Base-by-base conservation (phyloP, 2,797 vertebrate genomes). In the Sardinella longiceps region DNA sequence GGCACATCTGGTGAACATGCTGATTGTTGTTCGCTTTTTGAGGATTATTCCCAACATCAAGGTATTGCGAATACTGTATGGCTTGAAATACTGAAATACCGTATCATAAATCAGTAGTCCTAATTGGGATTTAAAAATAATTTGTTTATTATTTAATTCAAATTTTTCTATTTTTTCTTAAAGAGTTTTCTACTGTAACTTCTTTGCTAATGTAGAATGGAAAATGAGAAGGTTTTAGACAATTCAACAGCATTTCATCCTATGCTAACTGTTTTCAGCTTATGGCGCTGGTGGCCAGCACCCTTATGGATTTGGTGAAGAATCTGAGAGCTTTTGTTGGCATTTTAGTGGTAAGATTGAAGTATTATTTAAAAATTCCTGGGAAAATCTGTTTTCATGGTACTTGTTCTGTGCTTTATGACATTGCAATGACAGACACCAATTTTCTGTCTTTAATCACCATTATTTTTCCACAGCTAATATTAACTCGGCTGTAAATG, bases 281-380 rank as follows among this genome's bases (percentile, higher is more conserved):
- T 82, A 95, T 95, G 95, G 90, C 95, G 3, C 87, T 95, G 87
- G 94, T 96, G 86, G 94, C 95, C 60, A 94, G 93, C 51, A 96
- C 96, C 0, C 48, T 96, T 83, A 81, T 96, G 90, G 95, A 95
- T 86, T 89, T 97, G 84, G 89, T 97, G 46, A 95, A 92, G 77
- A 96, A 96, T 88, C 88, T 96, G 50, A 92, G 94, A 90, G 95
- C 95, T 4, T 96, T 96, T 70, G 96, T 95, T 28, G 96, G 96
- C 83, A 95, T 97, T 87, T 91, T 96, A 85, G 89, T 96, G 95
- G 96, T 96, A 90, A 94, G 95, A 92, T 33, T 56, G 63, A 33
- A 30, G 4, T 33, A 15, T 51, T 20, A 18, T 51, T 50, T 14
- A 53, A 33, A 74, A 50, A 50, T 15, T 37, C 45, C 23, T 46